These are phyloP conservation scores for Myripristis jacobus DNA, from an alignment of 2,797 vertebrate species.

Conservation along the genomic window DNA sequence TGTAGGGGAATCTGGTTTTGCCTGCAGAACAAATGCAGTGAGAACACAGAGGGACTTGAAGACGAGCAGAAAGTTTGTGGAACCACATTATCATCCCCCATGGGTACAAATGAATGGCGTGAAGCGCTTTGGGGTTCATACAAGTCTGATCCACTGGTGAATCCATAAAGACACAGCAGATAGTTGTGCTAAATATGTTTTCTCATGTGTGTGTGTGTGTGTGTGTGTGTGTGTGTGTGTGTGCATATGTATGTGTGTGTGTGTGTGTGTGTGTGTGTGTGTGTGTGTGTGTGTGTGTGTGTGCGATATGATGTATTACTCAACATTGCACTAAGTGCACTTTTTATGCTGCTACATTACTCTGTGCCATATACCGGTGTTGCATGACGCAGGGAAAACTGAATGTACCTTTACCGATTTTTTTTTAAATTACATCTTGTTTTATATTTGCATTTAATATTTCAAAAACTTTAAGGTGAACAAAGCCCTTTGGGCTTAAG, in stretches of 20 bases:
- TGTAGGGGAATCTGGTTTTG: not conserved
- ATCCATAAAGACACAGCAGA: constrained; percentile 4
- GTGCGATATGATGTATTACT: not conserved
- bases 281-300: too few relatives aligned
- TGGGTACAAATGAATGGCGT: constrained; percentile 61
- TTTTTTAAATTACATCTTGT: constrained; percentile 6
- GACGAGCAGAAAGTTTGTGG: not conserved
- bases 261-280: too few relatives aligned
- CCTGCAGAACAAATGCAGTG: not conserved
- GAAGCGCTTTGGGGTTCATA: not conserved
- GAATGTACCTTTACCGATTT: constrained; percentile 44
- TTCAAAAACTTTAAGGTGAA: constrained; percentile 43
- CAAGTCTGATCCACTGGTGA: constrained; percentile 20
- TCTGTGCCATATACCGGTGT: constrained; percentile 47
- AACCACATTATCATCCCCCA: constrained; percentile 53
- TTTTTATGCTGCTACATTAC: constrained; percentile 46
- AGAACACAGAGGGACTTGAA: not conserved
- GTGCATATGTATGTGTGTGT: too few relatives aligned
- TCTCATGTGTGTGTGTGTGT: too few relatives aligned
- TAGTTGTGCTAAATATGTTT: not conserved
- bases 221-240: too few relatives aligned
- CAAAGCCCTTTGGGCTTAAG: not conserved
- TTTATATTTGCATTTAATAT: constrained; percentile 36
- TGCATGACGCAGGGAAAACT: constrained; percentile 64
- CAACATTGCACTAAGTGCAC: constrained; percentile 11